These are phyloP conservation scores for Tiliacea aurago DNA, from an alignment of 2,888 invertebrate species.

Conservation along the genomic window DNA sequence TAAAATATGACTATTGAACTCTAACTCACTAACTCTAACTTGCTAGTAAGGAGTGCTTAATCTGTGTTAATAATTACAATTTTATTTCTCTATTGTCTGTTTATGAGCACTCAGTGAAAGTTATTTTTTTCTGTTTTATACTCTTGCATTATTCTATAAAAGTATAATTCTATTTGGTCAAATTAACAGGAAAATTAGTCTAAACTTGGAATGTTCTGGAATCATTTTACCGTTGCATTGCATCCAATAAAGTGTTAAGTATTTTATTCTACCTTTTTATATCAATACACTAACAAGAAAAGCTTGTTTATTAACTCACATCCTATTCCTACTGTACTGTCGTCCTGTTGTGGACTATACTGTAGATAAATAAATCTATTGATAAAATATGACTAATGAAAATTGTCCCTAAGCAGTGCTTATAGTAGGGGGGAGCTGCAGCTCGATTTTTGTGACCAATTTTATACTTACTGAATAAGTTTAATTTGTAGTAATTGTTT, in stretches of 20 bases:
- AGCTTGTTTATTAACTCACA: background rate
- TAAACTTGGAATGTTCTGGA: conserved; percentile 9
- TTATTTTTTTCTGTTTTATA: background rate
- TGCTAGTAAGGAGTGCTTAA: background rate
- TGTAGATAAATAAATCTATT: background rate
- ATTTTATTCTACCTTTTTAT: background rate
- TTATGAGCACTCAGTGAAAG: background rate
- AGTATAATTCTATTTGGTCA: background rate
- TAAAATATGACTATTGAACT: background rate
- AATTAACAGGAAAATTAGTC: background rate
- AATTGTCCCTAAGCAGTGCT: background rate
- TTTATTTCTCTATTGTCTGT: background rate
- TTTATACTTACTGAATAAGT: background rate
- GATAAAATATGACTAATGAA: background rate
- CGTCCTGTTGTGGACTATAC: background rate
- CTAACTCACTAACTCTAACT: no score
- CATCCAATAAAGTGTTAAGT: background rate
- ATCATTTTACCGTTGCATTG: background rate
- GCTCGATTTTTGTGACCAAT: background rate
- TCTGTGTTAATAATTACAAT: background rate
- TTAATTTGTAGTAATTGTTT: background rate
- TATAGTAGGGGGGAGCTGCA: background rate
- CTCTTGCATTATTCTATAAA: background rate
- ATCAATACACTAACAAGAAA: background rate
- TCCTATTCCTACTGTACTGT: background rate